phyloP scores from a whole-genome alignment of 2,113 vertebrate genomes.

The Alces alces region DNA sequence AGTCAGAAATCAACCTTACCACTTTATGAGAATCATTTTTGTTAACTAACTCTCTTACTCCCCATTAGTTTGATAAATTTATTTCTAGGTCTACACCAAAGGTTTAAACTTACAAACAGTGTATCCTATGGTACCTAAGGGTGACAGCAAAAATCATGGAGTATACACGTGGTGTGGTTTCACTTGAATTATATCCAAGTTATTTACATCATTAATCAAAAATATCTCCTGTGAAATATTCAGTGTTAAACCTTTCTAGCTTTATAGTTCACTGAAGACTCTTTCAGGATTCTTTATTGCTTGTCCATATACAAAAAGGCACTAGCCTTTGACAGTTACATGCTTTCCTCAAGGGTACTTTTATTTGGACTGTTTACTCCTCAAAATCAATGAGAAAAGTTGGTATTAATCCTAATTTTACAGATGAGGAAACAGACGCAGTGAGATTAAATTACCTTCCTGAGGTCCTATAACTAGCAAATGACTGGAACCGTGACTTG shows the following conservation, averaged over 20 bases:
- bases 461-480: not conserved
- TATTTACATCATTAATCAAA: slow-evolving; percentile 13
- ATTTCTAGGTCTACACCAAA: not conserved
- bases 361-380: not conserved
- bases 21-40: not conserved
- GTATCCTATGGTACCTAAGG: not conserved
- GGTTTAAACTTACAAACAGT: not conserved
- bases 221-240: slow-evolving; percentile 29
- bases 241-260: not conserved
- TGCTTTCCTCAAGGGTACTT: not conserved
- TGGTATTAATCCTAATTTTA: slow-evolving; percentile 4
- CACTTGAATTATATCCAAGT: not conserved
- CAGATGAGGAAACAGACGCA: not conserved
- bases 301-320: not conserved
- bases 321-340: not conserved
- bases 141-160: not conserved
- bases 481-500: not conserved
- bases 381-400: not conserved
- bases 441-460: not conserved
- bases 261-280: not conserved
- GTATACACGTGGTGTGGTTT: not conserved
- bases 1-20: not conserved
- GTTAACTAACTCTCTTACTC: not conserved
- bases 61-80: not conserved
- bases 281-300: not conserved